A percentile compares a stretch with the other conserved stretches of the same genome.
These are phyloP conservation scores for Taurulus bubalis DNA, from an alignment of 2,113 vertebrate species.

Conservation along the genomic window DNA sequence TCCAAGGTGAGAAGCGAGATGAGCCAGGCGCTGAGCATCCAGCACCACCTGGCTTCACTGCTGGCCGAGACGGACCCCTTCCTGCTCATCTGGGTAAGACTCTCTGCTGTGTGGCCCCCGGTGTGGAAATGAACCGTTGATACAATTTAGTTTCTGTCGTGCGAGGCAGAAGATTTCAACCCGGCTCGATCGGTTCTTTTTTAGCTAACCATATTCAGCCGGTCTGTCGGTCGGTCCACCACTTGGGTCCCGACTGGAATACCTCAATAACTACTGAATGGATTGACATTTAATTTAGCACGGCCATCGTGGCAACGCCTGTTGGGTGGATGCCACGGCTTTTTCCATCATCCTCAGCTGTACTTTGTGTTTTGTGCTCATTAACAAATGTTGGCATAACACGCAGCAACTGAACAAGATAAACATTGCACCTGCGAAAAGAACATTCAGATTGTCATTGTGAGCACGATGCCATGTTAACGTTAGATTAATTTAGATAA, in stretches of 20 bases:
- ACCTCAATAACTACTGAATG: no score
- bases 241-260: not conserved
- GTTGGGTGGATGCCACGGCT: no score
- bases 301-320: no score
- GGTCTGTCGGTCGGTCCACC: not conserved
- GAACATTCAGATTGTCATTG: no score
- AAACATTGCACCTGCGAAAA: no score
- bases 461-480: no score
- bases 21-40: conserved; percentile 68
- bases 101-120: not conserved
- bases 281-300: no score
- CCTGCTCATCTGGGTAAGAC: conserved; percentile 81
- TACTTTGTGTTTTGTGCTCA: no score
- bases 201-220: not conserved
- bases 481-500: not conserved
- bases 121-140: not conserved
- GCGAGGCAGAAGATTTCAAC: not conserved
- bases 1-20: conserved; percentile 66
- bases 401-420: no score
- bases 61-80: conserved; percentile 79
- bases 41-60: conserved; percentile 69
- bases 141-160: not conserved
- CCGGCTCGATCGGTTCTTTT: not conserved
- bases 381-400: no score
- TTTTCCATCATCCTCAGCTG: no score